Conservation (phyloP, 2,888 invertebrate genomes). For the Tridacna crocea region DNA sequence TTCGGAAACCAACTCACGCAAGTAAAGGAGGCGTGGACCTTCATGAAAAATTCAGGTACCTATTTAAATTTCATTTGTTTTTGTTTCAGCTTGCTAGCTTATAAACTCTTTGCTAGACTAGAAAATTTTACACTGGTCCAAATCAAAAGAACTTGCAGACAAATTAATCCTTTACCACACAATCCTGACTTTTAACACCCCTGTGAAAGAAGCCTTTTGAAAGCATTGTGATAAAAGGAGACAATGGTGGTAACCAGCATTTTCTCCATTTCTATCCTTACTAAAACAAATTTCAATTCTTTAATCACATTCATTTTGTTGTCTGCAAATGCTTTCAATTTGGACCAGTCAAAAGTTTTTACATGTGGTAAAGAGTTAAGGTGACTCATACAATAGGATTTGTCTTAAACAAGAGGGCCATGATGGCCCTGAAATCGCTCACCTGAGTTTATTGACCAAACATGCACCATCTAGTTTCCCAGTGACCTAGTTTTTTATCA, state of each 20-base stretch:
- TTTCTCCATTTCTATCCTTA: not conserved
- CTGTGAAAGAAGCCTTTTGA: not conserved
- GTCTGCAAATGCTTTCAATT: too few relatives aligned
- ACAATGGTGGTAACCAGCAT: not conserved
- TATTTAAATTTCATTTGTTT: not conserved
- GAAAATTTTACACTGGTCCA: not conserved
- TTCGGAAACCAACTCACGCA: constrained; percentile 73
- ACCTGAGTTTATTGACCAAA: too few relatives aligned
- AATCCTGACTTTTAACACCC: too few relatives aligned
- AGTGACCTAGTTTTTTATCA: too few relatives aligned
- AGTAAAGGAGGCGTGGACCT: constrained; percentile 70
- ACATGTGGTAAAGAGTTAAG: too few relatives aligned
- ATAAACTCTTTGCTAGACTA: not conserved
- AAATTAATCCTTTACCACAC: not conserved
- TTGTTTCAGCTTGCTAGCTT: not conserved
- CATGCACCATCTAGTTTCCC: too few relatives aligned
- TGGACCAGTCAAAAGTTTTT: too few relatives aligned
- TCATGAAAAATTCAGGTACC: constrained; percentile 64
- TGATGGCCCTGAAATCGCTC: too few relatives aligned
- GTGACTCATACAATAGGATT: too few relatives aligned
- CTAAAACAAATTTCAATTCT: too few relatives aligned
- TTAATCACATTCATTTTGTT: not conserved
- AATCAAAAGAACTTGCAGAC: too few relatives aligned
- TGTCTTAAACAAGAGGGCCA: too few relatives aligned
- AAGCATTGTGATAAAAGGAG: not conserved